Base-by-base conservation (phyloP, 2,888 invertebrate species). In the Gymnocheta viridis region DNA sequence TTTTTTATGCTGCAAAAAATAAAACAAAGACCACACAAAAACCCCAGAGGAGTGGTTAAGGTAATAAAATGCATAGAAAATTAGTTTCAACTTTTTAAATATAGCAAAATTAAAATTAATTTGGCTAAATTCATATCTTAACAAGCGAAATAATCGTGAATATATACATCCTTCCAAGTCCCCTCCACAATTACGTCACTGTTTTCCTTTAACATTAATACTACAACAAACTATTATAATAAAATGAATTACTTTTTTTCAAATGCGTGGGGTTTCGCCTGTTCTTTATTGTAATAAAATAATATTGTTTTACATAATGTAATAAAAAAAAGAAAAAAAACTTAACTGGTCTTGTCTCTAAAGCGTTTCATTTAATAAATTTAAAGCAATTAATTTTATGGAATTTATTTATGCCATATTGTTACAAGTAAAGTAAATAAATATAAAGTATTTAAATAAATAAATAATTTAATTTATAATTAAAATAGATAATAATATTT, bases 311-410 rank as follows among this genome's bases (percentile, higher is more conserved):
- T 41, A 22, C 17, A 51, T 19, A 58, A 70, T 47, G 19, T 2
- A 47, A 47, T 9, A 47, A 44, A 14, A 19, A 60, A 38, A 51
- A 6, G 4, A 47, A 19, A 24, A 22, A 35, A 72, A 24, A 14
- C 29, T 9, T 64, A 79, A 73, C 56, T 74, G 58, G 66, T 81
- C 24, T 58, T 74, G 56, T 38, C 56, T 73, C 24, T 12, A 44
- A 17, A 19, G n/a, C n/a, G n/a, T 67, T 60, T 76, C 19, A 27
- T 38, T 22, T 62, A 72, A 77, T 82, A 82, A 83, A 78, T 74
- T 73, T 60, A 66, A 76, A 69, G 69, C 80, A 85, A 86, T 86
- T 85, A 86, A 86, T 85, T 86, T 86, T 80, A 64, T 77, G 85
- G 82, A 85, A 86, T 86, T 86, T 81, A 85, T 86, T 82, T 82